These are phyloP conservation scores for Coptodon rendalli DNA, from an alignment of 2,113 vertebrate species.

Conservation along the genomic window DNA sequence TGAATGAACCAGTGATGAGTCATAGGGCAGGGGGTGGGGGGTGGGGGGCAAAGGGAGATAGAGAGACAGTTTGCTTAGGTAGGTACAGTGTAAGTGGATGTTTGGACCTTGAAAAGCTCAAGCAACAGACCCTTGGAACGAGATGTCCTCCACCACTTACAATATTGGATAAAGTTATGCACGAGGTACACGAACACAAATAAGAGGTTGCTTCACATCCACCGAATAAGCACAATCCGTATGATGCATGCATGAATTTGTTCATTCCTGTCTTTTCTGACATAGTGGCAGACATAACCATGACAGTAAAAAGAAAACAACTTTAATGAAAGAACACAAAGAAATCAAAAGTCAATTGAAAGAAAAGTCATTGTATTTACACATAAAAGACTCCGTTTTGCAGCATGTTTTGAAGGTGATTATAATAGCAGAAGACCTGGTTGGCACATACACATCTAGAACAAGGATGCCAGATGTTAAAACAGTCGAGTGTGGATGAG, in stretches of 20 bases:
- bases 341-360: background rate
- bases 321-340: background rate
- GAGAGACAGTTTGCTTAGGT: background rate
- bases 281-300: background rate
- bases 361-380: background rate
- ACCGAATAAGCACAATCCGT: background rate
- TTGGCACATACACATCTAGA: constrained; percentile 20
- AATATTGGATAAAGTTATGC: background rate
- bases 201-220: background rate
- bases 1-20: constrained; percentile 60
- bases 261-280: background rate
- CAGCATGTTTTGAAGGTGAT: constrained; percentile 11
- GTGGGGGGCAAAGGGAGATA: background rate
- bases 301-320: background rate
- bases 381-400: constrained; percentile 17
- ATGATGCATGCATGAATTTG: background rate
- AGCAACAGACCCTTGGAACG: background rate
- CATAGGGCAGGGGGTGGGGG: constrained; percentile 7
- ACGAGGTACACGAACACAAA: background rate
- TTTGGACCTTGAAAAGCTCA: background rate
- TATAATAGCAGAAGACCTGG: constrained; percentile 50
- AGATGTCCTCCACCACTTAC: background rate
- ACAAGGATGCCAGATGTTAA: constrained; percentile 58
- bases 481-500: constrained; percentile 35
- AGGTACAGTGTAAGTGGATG: background rate